A percentile compares a stretch with the other conserved stretches of the same genome.
Evolutionary conservation across 2,797 vertebrate species (phyloP).

Genomic region (Picus viridis): DNA sequence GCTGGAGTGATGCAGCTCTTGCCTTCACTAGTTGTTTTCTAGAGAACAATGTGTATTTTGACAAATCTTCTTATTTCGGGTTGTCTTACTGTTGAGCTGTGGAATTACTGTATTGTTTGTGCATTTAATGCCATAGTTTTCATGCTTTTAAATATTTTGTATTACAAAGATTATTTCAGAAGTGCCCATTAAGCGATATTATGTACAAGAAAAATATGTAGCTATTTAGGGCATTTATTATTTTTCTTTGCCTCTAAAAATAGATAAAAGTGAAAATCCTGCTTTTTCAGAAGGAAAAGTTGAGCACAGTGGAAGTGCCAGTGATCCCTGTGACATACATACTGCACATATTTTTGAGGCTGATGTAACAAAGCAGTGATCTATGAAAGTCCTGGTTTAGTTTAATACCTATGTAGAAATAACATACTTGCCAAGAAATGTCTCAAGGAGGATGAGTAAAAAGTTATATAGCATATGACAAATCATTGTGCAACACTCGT

Average conservation of each 20-base stretch:
- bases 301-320: not conserved
- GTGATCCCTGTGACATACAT: not conserved
- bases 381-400: not conserved
- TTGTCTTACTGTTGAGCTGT: not conserved
- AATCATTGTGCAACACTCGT: not conserved
- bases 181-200: fast-evolving
- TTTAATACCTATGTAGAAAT: not conserved
- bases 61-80: not conserved
- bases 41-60: not conserved
- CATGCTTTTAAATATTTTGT: not conserved
- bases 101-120: not conserved
- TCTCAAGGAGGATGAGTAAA: not conserved
- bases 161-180: not conserved
- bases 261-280: not conserved
- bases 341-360: not conserved
- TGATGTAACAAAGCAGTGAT: not conserved
- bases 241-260: not conserved
- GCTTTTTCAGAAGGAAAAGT: not conserved
- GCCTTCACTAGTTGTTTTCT: not conserved
- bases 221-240: not conserved
- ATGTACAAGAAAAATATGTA: not conserved
- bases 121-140: not conserved
- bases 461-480: not conserved
- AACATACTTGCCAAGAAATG: not conserved
- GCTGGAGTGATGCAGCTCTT: slow-evolving; percentile 35